A percentile compares a stretch with the other conserved stretches of the same genome.
Conservation (phyloP, 2,888 invertebrate genomes). For the Bombyx huttoni region DNA sequence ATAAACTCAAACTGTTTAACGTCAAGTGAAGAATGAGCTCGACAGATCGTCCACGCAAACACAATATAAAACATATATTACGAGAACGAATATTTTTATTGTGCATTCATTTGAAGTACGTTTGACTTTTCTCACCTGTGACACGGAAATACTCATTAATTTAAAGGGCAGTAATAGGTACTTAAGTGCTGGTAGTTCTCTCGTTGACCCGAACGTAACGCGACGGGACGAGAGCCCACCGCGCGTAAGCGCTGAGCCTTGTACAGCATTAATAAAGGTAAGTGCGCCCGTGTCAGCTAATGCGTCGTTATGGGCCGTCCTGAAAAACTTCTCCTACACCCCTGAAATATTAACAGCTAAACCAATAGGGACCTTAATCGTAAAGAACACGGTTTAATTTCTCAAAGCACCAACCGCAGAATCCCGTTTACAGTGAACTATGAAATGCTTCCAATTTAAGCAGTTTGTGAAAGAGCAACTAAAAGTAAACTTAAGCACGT, state of each 20-base stretch:
- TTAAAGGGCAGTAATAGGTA: constrained; percentile 28
- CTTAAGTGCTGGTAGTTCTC: constrained; percentile 28
- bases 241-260: constrained; percentile 45
- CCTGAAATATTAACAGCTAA: constrained; percentile 16
- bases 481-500: constrained; percentile 31
- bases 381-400: constrained; percentile 23
- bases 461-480: constrained; percentile 16
- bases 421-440: constrained; percentile 41
- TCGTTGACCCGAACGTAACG: constrained; percentile 35
- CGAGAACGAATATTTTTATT: constrained; percentile 5
- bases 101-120: background rate
- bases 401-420: constrained; percentile 9
- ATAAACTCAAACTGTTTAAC: too few species aligned
- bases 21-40: too few species aligned
- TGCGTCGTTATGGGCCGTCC: constrained; percentile 62
- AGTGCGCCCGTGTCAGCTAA: constrained; percentile 58
- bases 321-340: constrained; percentile 56
- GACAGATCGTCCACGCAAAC: background rate
- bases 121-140: constrained; percentile 13
- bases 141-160: constrained; percentile 7
- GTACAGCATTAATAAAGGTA: constrained; percentile 67
- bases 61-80: too few species aligned
- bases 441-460: constrained; percentile 46
- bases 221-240: constrained; percentile 19
- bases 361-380: constrained; percentile 23